A percentile compares a stretch with the other conserved stretches of the same genome.
Conservation (phyloP, 1,140 invertebrate genomes). For the Eupeodes corollae region DNA sequence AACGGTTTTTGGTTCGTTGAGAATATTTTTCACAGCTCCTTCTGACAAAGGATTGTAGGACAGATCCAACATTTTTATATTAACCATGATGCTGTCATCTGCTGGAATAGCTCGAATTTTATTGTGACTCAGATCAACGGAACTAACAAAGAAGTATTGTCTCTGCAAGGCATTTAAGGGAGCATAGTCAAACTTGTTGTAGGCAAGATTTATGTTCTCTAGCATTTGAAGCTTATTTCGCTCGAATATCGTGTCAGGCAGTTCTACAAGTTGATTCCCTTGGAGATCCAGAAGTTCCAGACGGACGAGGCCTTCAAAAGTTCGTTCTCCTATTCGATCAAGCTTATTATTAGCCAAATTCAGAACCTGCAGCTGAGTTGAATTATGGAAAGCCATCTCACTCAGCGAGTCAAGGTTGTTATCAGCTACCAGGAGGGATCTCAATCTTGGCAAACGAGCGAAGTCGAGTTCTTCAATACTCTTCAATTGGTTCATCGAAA, state of each 20-base stretch:
- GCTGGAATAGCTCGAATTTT: constrained; percentile 63
- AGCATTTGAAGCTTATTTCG: constrained; percentile 62
- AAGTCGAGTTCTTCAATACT: constrained; percentile 74
- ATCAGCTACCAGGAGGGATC: constrained; percentile 52
- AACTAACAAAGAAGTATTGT: constrained; percentile 69
- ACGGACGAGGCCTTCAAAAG: constrained; percentile 69
- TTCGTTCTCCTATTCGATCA: constrained; percentile 61
- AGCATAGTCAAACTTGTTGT: constrained; percentile 65
- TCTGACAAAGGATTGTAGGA: constrained; percentile 71
- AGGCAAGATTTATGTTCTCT: constrained; percentile 67
- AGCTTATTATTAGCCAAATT: constrained; percentile 67
- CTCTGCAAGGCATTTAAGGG: constrained; percentile 66
- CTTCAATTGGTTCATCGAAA: constrained; percentile 65
- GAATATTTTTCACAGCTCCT: constrained; percentile 59
- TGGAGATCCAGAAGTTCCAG: constrained; percentile 63
- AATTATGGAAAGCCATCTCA: constrained; percentile 82
- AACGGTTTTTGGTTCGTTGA: constrained; percentile 81
- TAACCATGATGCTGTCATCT: constrained; percentile 75
- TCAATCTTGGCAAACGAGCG: constrained; percentile 60
- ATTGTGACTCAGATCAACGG: constrained; percentile 69
- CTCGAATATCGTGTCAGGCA: constrained; percentile 79
- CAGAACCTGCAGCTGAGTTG: constrained; percentile 69
- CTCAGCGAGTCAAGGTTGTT: constrained; percentile 70
- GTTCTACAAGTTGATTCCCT: constrained; percentile 57
- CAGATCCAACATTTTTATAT: constrained; percentile 75